Conservation (phyloP, 1,140 invertebrate genomes). For the Drosophila sproati region DNA sequence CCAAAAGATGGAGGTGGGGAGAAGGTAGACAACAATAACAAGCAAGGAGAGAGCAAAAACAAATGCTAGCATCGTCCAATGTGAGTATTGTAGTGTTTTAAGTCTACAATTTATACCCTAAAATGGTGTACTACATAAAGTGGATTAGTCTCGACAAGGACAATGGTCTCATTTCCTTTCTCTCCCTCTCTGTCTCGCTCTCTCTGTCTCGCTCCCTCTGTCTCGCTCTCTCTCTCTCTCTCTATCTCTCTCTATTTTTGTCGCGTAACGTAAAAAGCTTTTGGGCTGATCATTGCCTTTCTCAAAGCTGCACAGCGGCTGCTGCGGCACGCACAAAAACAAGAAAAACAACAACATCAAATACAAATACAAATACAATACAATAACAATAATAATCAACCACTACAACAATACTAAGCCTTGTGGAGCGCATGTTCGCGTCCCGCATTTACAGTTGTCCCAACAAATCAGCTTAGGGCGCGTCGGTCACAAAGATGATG, state of each 20-base stretch:
- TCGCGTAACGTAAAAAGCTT: slow-evolving; percentile 16
- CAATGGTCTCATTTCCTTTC: not conserved
- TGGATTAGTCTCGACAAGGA: not conserved
- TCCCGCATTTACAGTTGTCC: slow-evolving; percentile 71
- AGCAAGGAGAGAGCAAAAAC: slow-evolving; percentile 16
- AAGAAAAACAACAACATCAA: not conserved
- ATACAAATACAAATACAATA: slow-evolving; percentile 19
- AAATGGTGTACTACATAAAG: too few relatives aligned
- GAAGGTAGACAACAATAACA: slow-evolving; percentile 5
- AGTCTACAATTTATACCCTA: not conserved
- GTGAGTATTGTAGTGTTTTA: not conserved
- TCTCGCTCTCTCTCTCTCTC: not conserved
- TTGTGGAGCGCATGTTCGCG: slow-evolving; percentile 48
- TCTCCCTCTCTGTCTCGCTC: not conserved
- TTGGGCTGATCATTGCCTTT: not conserved
- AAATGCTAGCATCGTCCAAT: not conserved
- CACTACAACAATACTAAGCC: slow-evolving; percentile 44
- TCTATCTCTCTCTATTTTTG: not conserved
- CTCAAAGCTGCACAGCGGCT: slow-evolving; percentile 41
- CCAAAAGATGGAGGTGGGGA: slow-evolving; percentile 13
- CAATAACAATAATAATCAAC: slow-evolving; percentile 39
- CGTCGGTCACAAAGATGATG: slow-evolving; percentile 20
- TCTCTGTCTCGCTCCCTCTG: not conserved
- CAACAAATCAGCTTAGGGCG: slow-evolving; percentile 67
- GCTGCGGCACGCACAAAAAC: slow-evolving; percentile 54